Conservation (phyloP, 2,113 vertebrate genomes). For the Prunella himalayana region DNA sequence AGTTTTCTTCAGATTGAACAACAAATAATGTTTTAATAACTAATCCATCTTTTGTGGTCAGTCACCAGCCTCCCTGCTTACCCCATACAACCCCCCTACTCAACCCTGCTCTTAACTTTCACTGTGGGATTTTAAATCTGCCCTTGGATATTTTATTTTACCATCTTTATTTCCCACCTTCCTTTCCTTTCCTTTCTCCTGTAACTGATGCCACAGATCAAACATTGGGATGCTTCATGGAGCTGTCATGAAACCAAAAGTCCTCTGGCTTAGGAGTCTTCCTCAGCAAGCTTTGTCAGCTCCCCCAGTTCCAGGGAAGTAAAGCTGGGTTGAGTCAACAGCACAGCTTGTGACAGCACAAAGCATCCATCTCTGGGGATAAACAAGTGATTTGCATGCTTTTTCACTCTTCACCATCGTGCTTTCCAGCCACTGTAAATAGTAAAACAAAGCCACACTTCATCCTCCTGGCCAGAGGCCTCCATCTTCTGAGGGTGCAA, state of each 20-base stretch:
- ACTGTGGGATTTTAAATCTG: background rate
- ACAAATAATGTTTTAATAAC: background rate
- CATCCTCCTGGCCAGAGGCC: background rate
- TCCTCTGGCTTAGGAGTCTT: background rate
- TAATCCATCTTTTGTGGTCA: background rate
- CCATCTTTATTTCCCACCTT: background rate
- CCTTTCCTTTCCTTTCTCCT: background rate
- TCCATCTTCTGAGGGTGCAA: background rate
- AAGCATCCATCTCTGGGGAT: background rate
- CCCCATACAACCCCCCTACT: background rate
- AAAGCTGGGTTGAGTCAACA: background rate
- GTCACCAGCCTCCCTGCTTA: background rate
- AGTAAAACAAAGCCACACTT: slow-evolving; percentile 5
- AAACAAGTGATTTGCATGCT: slow-evolving; percentile 49
- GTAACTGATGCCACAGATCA: background rate
- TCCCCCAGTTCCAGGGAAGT: background rate
- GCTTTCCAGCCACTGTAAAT: background rate
- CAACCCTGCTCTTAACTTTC: background rate
- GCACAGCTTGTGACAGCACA: slow-evolving; percentile 21
- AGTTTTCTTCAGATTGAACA: background rate
- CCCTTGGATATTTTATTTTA: background rate
- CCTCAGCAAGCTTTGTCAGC: background rate
- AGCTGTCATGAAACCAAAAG: background rate
- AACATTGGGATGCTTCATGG: background rate
- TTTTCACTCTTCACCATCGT: background rate